Percentiles rank a stretch among this genome's conserved stretches.
phyloP scores from a whole-genome alignment of 2,797 vertebrate species.

The Scleropages formosus region DNA sequence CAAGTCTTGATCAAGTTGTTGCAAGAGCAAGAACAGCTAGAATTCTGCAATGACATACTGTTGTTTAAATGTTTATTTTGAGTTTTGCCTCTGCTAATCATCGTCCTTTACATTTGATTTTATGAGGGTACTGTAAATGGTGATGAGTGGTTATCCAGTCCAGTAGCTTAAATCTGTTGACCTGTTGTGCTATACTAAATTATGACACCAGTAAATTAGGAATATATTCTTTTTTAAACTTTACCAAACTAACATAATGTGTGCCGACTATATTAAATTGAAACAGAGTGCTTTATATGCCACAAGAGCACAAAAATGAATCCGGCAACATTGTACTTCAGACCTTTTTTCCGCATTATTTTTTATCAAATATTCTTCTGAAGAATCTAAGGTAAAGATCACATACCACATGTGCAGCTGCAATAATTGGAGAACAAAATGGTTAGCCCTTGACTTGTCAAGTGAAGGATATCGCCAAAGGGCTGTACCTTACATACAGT shows the following conservation, averaged over 20 bases:
- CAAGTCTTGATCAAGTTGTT: too few relatives aligned
- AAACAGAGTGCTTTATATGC: slow-evolving; percentile 20
- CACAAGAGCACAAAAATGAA: slow-evolving; percentile 16
- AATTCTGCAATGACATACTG: too few relatives aligned
- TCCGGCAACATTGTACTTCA: slow-evolving; percentile 16
- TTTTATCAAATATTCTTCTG: slow-evolving; percentile 17
- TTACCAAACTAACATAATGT: slow-evolving; percentile 2
- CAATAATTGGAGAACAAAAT: background rate
- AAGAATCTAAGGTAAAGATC: slow-evolving; percentile 17
- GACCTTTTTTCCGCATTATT: slow-evolving; percentile 7
- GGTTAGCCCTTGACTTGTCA: slow-evolving; percentile 6
- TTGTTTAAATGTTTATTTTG: too few relatives aligned
- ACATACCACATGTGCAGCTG: background rate
- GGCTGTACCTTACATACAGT: slow-evolving; percentile 7
- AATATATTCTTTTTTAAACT: slow-evolving; percentile 5
- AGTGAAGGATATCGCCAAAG: background rate
- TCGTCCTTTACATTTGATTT: too few relatives aligned
- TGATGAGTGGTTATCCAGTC: too few relatives aligned
- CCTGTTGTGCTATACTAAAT: too few relatives aligned
- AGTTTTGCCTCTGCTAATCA: too few relatives aligned
- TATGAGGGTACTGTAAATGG: too few relatives aligned
- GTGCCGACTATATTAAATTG: slow-evolving; percentile 1
- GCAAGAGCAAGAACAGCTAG: too few relatives aligned
- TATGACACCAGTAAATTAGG: too few relatives aligned
- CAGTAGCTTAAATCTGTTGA: too few relatives aligned